These are phyloP conservation scores for Metopolophium dirhodum DNA, from an alignment of 1,140 invertebrate genomes.

Conservation along the genomic window DNA sequence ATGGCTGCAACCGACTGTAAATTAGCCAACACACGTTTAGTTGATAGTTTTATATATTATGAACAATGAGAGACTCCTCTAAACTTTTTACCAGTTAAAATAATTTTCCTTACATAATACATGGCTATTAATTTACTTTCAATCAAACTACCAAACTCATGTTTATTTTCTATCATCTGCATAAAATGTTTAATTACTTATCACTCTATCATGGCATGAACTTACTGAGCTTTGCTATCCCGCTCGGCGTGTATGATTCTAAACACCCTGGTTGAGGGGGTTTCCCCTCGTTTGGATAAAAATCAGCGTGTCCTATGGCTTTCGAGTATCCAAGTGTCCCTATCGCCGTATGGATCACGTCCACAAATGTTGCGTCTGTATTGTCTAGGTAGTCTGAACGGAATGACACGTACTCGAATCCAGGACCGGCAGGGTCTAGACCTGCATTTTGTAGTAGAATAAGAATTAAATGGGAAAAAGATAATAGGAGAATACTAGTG, in stretches of 20 bases:
- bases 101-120: no score
- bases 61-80: no score
- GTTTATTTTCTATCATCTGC: neutral
- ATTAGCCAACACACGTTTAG: neutral
- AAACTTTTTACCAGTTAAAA: no score
- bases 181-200: neutral
- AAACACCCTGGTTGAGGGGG: conserved; percentile 71
- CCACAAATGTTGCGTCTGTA: conserved; percentile 67
- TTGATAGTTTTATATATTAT: neutral
- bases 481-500: neutral
- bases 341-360: conserved; percentile 70
- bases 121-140: neutral
- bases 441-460: conserved; percentile 58
- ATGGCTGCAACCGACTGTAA: conserved; percentile 75
- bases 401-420: conserved; percentile 63
- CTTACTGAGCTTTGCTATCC: neutral
- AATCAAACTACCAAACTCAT: neutral
- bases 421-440: conserved; percentile 62
- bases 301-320: conserved; percentile 68
- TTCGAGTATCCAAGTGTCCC: conserved; percentile 66
- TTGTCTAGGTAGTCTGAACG: conserved; percentile 58
- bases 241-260: neutral
- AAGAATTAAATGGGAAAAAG: neutral
- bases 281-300: conserved; percentile 70
- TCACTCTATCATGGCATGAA: neutral